A percentile compares a stretch with the other conserved stretches of the same genome.
Conservation (phyloP, 2,888 invertebrate species). For the Epirrhoe alternata region DNA sequence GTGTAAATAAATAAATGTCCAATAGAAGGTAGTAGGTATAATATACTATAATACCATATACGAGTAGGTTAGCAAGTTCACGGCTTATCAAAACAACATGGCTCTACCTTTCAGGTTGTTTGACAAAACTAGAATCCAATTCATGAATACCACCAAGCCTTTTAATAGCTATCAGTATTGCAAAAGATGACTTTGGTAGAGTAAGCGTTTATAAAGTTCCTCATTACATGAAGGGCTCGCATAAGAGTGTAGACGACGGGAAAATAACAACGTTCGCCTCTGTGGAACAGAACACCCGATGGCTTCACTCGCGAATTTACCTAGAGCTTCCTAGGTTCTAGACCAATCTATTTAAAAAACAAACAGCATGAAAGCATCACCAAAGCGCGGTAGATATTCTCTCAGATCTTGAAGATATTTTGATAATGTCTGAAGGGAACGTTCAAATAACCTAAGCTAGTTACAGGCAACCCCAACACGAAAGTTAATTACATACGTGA, state of each 20-base stretch:
- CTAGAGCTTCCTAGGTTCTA: slow-evolving; percentile 4
- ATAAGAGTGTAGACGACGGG: slow-evolving; percentile 43
- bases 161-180: not conserved
- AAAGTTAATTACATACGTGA: no score
- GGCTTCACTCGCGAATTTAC: slow-evolving; percentile 8
- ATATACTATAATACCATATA: no score
- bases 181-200: slow-evolving; percentile 41
- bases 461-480: no score
- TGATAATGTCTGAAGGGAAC: no score
- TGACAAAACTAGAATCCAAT: not conserved
- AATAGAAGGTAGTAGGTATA: no score
- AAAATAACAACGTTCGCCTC: slow-evolving; percentile 50
- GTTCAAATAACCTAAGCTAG: no score
- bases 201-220: slow-evolving; percentile 45
- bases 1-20: no score
- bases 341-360: not conserved
- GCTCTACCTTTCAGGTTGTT: not conserved
- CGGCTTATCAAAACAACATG: no score
- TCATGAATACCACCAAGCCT: not conserved
- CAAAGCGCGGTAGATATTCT: no score
- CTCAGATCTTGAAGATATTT: no score
- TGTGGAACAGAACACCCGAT: slow-evolving; percentile 46
- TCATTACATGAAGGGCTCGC: slow-evolving; percentile 47
- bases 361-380: no score
- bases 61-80: no score